These are phyloP conservation scores for Rhinogobio ventralis DNA, from an alignment of 2,797 vertebrate species.

Conservation along the genomic window DNA sequence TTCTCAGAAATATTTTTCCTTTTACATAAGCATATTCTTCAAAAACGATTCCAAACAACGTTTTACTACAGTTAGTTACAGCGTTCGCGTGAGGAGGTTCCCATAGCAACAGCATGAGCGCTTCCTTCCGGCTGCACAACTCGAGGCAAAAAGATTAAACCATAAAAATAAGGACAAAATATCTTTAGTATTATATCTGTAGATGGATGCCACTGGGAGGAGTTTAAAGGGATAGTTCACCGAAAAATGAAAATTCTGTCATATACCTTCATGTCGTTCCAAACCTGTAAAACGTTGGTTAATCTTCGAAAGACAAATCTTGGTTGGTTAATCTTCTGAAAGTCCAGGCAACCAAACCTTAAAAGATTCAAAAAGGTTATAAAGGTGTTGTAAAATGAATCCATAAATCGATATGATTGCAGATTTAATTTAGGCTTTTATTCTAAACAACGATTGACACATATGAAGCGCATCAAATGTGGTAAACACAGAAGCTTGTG, in stretches of 20 bases:
- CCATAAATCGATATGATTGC: background rate
- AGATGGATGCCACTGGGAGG: background rate
- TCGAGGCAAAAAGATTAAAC: background rate
- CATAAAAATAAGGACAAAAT: background rate
- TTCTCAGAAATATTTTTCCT: background rate
- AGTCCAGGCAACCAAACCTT: background rate
- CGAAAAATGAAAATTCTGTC: background rate
- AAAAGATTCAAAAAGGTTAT: background rate
- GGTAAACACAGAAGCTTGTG: too few relatives aligned
- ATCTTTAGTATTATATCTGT: background rate
- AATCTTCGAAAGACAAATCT: background rate
- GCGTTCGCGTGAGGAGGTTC: background rate
- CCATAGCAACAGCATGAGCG: constrained; percentile 1
- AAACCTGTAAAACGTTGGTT: background rate
- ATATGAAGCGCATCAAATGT: too few relatives aligned
- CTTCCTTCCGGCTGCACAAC: background rate
- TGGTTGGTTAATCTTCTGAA: background rate
- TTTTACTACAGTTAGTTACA: background rate
- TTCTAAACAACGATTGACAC: too few relatives aligned
- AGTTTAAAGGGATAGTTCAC: background rate
- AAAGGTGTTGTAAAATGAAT: background rate
- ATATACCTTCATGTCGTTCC: background rate
- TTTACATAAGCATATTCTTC: background rate
- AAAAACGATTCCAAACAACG: background rate
- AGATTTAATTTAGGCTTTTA: too few relatives aligned